A percentile compares a stretch with the other conserved stretches of the same genome.
Evolutionary conservation across 2,797 vertebrate species (phyloP).

Genomic region (Anguilla marmorata): DNA sequence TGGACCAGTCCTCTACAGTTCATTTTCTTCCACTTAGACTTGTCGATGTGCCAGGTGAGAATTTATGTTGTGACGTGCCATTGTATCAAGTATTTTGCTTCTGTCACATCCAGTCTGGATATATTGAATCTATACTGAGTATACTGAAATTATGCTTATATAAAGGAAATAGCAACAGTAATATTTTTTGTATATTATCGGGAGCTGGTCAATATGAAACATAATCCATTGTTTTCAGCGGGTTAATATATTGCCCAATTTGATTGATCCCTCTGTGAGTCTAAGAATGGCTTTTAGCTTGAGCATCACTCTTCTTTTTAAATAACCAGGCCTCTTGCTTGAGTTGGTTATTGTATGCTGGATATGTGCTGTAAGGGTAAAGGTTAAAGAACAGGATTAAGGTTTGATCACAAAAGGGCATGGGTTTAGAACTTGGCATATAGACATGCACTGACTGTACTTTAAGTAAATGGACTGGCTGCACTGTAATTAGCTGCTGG

Average conservation of each 20-base stretch:
- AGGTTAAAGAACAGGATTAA: slow-evolving; percentile 3
- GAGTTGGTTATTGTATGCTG: background rate
- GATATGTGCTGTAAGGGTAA: background rate
- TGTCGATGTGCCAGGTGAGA: too few relatives aligned
- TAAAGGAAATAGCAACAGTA: too few relatives aligned
- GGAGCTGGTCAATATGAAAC: background rate
- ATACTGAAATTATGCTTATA: background rate
- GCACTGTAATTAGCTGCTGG: too few relatives aligned
- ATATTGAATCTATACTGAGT: background rate
- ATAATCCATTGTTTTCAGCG: background rate
- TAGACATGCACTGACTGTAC: background rate
- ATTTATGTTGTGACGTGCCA: background rate
- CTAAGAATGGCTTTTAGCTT: background rate
- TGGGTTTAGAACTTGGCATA: background rate
- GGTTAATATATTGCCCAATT: background rate
- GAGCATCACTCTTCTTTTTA: background rate
- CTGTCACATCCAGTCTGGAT: background rate
- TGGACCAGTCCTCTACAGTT: background rate
- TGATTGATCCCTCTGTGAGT: too few relatives aligned
- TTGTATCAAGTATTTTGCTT: background rate
- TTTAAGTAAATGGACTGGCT: too few relatives aligned
- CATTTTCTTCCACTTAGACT: background rate
- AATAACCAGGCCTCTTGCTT: background rate
- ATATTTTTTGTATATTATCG: background rate
- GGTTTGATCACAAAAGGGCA: background rate